Evolutionary conservation across 2,113 vertebrate genomes (phyloP), one percentile per base, ranked within the genome.

Genomic region (Zosterops borbonicus): DNA sequence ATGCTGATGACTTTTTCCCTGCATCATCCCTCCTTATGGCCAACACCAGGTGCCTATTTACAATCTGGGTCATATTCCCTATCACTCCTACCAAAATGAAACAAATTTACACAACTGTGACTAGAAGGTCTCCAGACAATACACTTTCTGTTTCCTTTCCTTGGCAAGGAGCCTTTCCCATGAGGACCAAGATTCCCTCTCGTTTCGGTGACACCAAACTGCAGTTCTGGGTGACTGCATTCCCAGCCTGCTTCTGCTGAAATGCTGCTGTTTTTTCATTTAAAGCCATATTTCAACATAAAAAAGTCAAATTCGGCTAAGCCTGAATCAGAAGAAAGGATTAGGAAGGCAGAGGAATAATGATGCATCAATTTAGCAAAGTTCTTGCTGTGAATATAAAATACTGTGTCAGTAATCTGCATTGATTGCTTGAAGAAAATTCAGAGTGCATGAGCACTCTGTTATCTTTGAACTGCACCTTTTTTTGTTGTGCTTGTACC

Each of bases 291-390:
- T 90, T 78, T 92, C 39, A 88, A 41, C 42, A 69, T 31, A 76
- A 84, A 53, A 87, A 87, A 90, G 33, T 83, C 68, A 79, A 77
- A 77, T 94, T 85, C 73, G 33, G 42, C 47, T 94, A 89, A 90
- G 71, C 27, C 37, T 78, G 59, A 90, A 64, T 86, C 47, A 94
- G 68, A 96, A 90, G 33, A 94, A 88, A 88, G 58, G 35, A 88
- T 96, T 95, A 87, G 49, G 50, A 91, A 92, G 64, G 31, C 53
- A 88, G 46, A 85, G 55, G 89, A 97, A 96, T 95, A 90, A 71
- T 65, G 90, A 88, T 55, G 65, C 17, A 67, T 77, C 79, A 58
- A 83, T 95, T 88, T 92, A 90, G 56, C 37, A 69, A 90, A 90
- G 31, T 60, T 76, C 79, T 89, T 88, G 39, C 73, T 60, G 18